These are phyloP conservation scores for Toxostoma redivivum DNA, from an alignment of 2,113 vertebrate genomes.

Conservation along the genomic window DNA sequence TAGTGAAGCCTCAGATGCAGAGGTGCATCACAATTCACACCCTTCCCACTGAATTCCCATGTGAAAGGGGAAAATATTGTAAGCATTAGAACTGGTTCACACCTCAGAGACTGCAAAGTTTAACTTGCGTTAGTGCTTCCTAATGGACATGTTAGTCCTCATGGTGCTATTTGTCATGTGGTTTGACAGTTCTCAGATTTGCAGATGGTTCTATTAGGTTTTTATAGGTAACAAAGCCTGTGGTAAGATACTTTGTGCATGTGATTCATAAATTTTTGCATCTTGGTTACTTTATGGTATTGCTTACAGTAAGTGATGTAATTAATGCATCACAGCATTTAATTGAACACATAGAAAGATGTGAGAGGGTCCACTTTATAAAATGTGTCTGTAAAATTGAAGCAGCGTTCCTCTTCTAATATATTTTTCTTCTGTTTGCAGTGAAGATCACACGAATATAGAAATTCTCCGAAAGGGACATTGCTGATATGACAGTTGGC, in stretches of 20 bases:
- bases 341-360: neutral
- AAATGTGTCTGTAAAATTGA: neutral
- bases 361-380: neutral
- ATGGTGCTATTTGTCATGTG: neutral
- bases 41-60: neutral
- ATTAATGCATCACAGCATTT: neutral
- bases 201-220: neutral
- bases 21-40: neutral
- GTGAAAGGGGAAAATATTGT: neutral
- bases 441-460: neutral
- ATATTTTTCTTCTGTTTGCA: slow-evolving; percentile 31
- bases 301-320: neutral
- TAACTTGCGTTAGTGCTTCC: neutral
- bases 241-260: neutral
- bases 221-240: neutral
- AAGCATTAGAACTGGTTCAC: neutral
- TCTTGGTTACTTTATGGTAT: neutral
- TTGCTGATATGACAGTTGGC: neutral
- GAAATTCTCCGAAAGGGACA: neutral
- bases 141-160: neutral
- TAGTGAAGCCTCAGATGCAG: neutral
- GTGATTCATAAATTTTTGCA: neutral
- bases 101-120: neutral
- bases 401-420: neutral
- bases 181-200: neutral